Conservation (phyloP, 2,888 invertebrate species). For the Cerceris rybyensis region DNA sequence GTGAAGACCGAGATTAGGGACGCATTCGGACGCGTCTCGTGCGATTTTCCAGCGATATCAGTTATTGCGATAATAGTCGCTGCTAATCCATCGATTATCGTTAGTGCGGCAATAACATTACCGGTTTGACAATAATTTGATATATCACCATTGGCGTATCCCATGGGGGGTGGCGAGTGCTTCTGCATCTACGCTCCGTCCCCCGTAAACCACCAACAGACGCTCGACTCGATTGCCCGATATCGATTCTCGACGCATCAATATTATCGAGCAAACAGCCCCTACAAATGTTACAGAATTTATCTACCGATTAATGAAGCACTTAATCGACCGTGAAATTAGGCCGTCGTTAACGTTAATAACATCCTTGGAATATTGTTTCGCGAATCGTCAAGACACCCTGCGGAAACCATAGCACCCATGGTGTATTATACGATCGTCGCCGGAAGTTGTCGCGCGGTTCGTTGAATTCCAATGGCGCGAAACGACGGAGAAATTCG, state of each 20-base stretch:
- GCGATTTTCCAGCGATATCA: slow-evolving; percentile 54
- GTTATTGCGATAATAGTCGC: slow-evolving; percentile 61
- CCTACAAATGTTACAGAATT: slow-evolving; percentile 52
- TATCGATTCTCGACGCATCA: slow-evolving; percentile 60
- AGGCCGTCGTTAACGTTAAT: slow-evolving; percentile 24
- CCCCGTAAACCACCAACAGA: slow-evolving; percentile 67
- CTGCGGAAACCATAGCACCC: neutral
- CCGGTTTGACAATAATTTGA: slow-evolving; percentile 69
- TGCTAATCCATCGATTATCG: slow-evolving; percentile 69
- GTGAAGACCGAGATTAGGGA: neutral
- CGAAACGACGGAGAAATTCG: too few species aligned
- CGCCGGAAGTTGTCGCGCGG: too few species aligned
- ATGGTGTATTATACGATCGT: too few species aligned
- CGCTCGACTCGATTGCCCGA: slow-evolving; percentile 65
- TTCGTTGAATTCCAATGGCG: too few species aligned
- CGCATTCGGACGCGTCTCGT: neutral
- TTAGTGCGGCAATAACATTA: slow-evolving; percentile 67
- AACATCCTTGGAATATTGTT: slow-evolving; percentile 16
- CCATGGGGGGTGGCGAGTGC: slow-evolving; percentile 42
- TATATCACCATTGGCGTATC: slow-evolving; percentile 63
- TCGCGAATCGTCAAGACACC: slow-evolving; percentile 19
- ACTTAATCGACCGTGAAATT: slow-evolving; percentile 57
- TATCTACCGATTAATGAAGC: slow-evolving; percentile 63
- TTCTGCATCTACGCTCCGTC: slow-evolving; percentile 50
- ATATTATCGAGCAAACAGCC: slow-evolving; percentile 49